These are phyloP conservation scores for Gobius niger DNA, from an alignment of 2,113 vertebrate species.

Conservation along the genomic window DNA sequence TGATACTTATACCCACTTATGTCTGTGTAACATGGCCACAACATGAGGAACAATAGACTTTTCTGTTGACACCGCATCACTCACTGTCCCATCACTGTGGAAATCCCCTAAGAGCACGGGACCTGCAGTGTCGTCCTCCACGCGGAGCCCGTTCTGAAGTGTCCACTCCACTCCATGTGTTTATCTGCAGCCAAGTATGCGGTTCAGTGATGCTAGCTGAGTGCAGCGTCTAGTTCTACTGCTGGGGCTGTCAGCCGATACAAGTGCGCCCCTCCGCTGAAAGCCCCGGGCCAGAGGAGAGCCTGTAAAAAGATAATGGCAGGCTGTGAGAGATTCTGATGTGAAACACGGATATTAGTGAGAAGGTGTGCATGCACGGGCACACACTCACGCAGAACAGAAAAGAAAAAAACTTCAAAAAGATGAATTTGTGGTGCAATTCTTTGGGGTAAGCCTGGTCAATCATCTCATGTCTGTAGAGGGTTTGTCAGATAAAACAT, in stretches of 20 bases:
- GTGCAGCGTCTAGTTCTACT: constrained; percentile 25
- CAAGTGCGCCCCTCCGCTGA: constrained; percentile 39
- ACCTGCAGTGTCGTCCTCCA: constrained; percentile 29
- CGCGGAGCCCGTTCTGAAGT: constrained; percentile 54
- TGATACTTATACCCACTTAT: not conserved
- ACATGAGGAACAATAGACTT: not conserved
- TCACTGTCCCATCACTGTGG: constrained; percentile 12
- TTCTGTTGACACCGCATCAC: constrained; percentile 1
- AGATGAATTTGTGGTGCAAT: not conserved
- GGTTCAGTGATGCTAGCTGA: constrained; percentile 40
- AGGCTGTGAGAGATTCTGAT: constrained; percentile 42
- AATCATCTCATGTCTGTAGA: not conserved
- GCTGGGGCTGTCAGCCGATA: constrained; percentile 50
- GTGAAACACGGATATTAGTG: constrained; percentile 26
- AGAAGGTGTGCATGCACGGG: constrained; percentile 16
- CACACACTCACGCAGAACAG: not conserved
- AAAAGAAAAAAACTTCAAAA: not conserved
- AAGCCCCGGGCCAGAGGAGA: constrained; percentile 40
- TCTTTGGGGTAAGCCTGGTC: not conserved
- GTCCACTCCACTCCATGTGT: constrained; percentile 59
- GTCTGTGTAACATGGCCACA: not conserved
- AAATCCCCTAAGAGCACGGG: constrained; percentile 25
- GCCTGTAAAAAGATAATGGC: constrained; percentile 65
- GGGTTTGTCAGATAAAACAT: not conserved
- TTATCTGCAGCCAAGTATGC: constrained; percentile 65